phyloP scores from a whole-genome alignment of 2,888 invertebrate genomes.

The Anodontia alba region DNA sequence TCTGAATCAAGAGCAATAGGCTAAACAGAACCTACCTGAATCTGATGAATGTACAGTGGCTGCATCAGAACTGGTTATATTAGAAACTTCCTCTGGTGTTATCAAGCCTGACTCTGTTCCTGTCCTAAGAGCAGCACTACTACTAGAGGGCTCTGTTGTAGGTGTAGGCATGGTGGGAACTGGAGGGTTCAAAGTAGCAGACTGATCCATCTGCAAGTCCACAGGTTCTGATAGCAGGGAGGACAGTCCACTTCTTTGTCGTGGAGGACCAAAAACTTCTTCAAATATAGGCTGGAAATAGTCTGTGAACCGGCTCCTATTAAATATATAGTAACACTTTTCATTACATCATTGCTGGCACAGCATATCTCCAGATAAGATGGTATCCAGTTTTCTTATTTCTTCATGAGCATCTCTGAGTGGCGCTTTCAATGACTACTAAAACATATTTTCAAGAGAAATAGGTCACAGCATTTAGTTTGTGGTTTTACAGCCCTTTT shows the following conservation, averaged over 20 bases:
- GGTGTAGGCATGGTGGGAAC: constrained; percentile 30
- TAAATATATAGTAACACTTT: no score
- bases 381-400: no score
- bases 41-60: constrained; percentile 75
- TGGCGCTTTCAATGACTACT: no score
- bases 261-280: background rate
- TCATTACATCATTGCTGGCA: no score
- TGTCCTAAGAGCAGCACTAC: constrained; percentile 9
- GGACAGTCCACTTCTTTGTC: background rate
- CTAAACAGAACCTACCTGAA: no score
- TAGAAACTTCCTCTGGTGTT: constrained; percentile 75
- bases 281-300: constrained; percentile 14
- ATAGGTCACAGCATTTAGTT: no score
- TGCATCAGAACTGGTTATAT: constrained; percentile 76
- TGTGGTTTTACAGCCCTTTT: no score
- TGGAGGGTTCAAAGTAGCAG: background rate
- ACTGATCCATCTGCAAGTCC: background rate
- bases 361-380: no score
- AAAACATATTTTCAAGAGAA: no score
- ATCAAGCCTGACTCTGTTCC: constrained; percentile 57
- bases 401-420: no score
- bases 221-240: background rate
- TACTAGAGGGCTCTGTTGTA: constrained; percentile 23
- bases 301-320: background rate
- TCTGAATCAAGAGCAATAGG: no score